Base-by-base conservation (phyloP, 2,888 invertebrate genomes). In the Mellilla xanthometata region DNA sequence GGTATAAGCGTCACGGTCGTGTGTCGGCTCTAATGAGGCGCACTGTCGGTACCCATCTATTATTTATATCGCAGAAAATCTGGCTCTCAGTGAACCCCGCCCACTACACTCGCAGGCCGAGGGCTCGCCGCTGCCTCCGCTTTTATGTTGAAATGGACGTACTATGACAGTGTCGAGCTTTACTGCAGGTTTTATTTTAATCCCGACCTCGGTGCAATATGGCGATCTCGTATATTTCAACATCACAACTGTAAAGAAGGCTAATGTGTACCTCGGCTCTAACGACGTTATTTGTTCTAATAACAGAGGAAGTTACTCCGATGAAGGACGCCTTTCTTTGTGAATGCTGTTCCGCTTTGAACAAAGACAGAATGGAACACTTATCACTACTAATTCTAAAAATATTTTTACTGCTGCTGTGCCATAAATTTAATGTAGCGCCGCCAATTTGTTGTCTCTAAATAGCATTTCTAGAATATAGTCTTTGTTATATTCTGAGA, bases 1-100 rank as follows among this genome's bases (percentile, higher is more conserved):
- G 53, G 39, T 41, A 40, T 38, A 39, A 48, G 48, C 54, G 48
- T 43, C 55, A 47, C 44, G 46, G 49, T 49, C 44, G 52, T 46
- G 52, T 57, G 52, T 52, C 46, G 54, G 36, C 42, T 57, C 58
- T 60, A 62, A 60, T 59, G 59, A 60, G 59, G 52, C 52, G 50
- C 55, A 48, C 53, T 56, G 49, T 51, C 49, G 51, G 42, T 52
- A 53, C 49, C 49, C 60, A 65, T 68, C 54, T 65, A 65, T 63
- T 65, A 68, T 68, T 66, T 68, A 71, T 62, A 62, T 49, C 58
- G 52, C 56, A 52, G 59, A 53, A 62, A 70, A 68, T 64, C 65
- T 64, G 65, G 36, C 44, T 47, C 36, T 49, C 39, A 12, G 31
- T 29, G 34, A 33, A 52, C 51, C 52, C 23, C 51, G 45, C 40